Conservation (phyloP, 2,113 vertebrate species). For the Phoxinus phoxinus region DNA sequence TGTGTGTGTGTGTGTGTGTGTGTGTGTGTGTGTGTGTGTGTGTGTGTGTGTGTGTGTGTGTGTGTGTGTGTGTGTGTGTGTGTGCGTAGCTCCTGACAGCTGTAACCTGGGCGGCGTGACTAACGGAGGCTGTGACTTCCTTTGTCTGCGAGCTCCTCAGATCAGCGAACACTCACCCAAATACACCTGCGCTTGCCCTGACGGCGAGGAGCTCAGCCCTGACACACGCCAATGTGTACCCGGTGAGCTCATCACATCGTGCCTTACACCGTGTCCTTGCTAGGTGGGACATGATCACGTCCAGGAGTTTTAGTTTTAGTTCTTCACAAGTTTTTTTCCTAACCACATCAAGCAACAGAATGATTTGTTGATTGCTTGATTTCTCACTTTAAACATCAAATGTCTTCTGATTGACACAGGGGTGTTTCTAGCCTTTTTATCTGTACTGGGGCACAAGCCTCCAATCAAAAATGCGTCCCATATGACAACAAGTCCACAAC, state of each 20-base stretch:
- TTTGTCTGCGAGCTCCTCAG: constrained; percentile 97
- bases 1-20: constrained; percentile 41
- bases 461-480: too few species aligned
- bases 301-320: too few species aligned
- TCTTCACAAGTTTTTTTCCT: too few species aligned
- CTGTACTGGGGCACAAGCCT: too few species aligned
- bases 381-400: too few species aligned
- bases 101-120: constrained; percentile 87
- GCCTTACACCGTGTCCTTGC: not conserved
- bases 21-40: constrained; percentile 4
- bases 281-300: too few species aligned
- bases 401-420: too few species aligned
- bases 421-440: too few species aligned
- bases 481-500: too few species aligned
- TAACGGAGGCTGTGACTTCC: constrained; percentile 93
- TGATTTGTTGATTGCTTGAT: too few species aligned
- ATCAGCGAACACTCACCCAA: constrained; percentile 90
- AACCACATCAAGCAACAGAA: too few species aligned
- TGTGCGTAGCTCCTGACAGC: constrained; percentile 84
- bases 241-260: constrained; percentile 75
- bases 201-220: constrained; percentile 88
- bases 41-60: not conserved
- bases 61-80: constrained; percentile 29
- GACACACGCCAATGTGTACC: constrained; percentile 91
- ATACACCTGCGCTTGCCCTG: constrained; percentile 94